Conservation (phyloP, 1,140 invertebrate genomes). For the Drosophila kepulauana region DNA sequence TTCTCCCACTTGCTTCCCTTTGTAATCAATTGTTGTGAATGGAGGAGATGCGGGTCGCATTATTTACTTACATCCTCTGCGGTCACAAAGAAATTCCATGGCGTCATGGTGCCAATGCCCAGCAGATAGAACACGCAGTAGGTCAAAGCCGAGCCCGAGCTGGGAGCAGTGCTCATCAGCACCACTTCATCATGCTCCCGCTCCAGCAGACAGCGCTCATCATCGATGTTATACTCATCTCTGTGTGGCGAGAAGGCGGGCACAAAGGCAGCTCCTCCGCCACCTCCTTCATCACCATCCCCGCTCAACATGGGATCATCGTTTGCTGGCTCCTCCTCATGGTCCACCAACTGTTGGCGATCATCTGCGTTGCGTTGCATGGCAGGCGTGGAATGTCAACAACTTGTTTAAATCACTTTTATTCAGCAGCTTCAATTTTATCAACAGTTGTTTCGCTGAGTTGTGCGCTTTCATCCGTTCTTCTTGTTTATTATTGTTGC, state of each 20-base stretch:
- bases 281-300: background rate
- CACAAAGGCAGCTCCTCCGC: constrained; percentile 43
- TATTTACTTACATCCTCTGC: constrained; percentile 94
- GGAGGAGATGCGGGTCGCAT: background rate
- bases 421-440: constrained; percentile 23
- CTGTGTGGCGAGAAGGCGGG: constrained; percentile 58
- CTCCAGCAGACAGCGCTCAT: constrained; percentile 51
- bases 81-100: constrained; percentile 98
- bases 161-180: constrained; percentile 84
- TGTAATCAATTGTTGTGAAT: background rate
- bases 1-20: too few relatives aligned
- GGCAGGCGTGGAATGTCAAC: background rate
- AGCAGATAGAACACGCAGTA: constrained; percentile 96
- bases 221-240: constrained; percentile 22
- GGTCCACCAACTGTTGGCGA: constrained; percentile 9
- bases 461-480: background rate
- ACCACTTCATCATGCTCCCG: constrained; percentile 60
- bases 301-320: constrained; percentile 47
- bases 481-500: constrained; percentile 11
- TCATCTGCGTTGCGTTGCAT: constrained; percentile 28
- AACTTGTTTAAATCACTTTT: background rate
- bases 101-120: constrained; percentile 94
- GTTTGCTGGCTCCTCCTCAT: constrained; percentile 5
- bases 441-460: constrained; percentile 26
- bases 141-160: constrained; percentile 88